Evolutionary conservation across 2,888 invertebrate species (phyloP).

Genomic region (Idaea aversata): DNA sequence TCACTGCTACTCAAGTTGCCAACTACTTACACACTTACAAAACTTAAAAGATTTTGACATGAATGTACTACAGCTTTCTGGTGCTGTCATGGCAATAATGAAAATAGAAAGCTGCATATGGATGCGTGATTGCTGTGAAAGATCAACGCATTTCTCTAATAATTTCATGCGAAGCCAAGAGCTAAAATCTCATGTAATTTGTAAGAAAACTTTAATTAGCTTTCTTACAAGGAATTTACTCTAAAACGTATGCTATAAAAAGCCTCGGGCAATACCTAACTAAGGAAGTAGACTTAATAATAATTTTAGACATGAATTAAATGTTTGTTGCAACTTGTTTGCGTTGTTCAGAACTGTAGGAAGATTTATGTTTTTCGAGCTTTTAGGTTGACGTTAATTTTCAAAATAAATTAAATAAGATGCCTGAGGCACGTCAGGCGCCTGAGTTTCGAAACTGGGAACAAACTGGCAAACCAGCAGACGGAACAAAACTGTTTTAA

Average conservation of each 20-base stretch:
- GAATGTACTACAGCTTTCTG: too few relatives aligned
- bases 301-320: slow-evolving; percentile 5
- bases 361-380: slow-evolving; percentile 36
- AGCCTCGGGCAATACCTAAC: not conserved
- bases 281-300: not conserved
- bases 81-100: too few relatives aligned
- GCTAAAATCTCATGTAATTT: not conserved
- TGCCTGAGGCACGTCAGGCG: slow-evolving; percentile 43
- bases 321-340: slow-evolving; percentile 8
- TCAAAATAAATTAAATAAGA: slow-evolving; percentile 67
- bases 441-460: slow-evolving; percentile 37
- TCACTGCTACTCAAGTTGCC: too few relatives aligned
- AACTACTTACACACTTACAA: too few relatives aligned
- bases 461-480: slow-evolving; percentile 52
- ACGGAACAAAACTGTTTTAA: slow-evolving; percentile 45
- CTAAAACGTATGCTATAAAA: not conserved
- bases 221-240: not conserved
- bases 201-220: not conserved
- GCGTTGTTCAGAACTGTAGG: slow-evolving; percentile 15
- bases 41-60: too few relatives aligned
- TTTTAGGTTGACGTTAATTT: slow-evolving; percentile 54
- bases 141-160: too few relatives aligned
- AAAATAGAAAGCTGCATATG: too few relatives aligned
- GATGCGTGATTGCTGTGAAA: too few relatives aligned
- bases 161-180: too few relatives aligned